These are phyloP conservation scores for Platypus cylindrus DNA, from an alignment of 2,888 invertebrate genomes.

Conservation along the genomic window DNA sequence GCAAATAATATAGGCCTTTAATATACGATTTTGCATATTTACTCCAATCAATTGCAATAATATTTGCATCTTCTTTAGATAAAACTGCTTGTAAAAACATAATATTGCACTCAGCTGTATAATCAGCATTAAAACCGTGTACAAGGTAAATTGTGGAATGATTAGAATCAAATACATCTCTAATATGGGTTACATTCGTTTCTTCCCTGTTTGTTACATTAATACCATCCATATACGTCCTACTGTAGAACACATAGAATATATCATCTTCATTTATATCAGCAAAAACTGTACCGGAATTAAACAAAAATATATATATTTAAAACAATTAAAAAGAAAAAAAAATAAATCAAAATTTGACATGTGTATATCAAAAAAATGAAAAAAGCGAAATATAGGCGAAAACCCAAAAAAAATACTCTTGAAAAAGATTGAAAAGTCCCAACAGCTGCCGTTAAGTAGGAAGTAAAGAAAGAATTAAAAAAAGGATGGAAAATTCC, in stretches of 20 bases:
- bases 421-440: too few relatives aligned
- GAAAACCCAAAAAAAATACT: not conserved
- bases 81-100: conserved; percentile 10
- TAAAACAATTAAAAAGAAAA: too few relatives aligned
- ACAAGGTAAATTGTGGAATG: conserved; percentile 9
- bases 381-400: too few relatives aligned
- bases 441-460: too few relatives aligned
- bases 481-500: too few relatives aligned
- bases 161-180: conserved; percentile 7
- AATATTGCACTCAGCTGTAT: conserved; percentile 11
- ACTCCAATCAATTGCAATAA: conserved; percentile 13
- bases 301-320: not conserved
- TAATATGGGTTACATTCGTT: conserved; percentile 2
- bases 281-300: not conserved
- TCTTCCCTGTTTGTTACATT: conserved; percentile 4
- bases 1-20: conserved; percentile 7
- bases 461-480: too few relatives aligned
- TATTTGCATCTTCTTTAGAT: conserved; percentile 9
- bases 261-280: conserved; percentile 4
- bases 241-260: conserved; percentile 9
- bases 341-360: conserved; percentile 3
- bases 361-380: too few relatives aligned
- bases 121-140: conserved; percentile 12
- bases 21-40: conserved; percentile 7
- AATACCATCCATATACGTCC: conserved; percentile 5